Evolutionary conservation across 2,113 vertebrate species (phyloP).

Genomic region (Ammodramus savannarum): DNA sequence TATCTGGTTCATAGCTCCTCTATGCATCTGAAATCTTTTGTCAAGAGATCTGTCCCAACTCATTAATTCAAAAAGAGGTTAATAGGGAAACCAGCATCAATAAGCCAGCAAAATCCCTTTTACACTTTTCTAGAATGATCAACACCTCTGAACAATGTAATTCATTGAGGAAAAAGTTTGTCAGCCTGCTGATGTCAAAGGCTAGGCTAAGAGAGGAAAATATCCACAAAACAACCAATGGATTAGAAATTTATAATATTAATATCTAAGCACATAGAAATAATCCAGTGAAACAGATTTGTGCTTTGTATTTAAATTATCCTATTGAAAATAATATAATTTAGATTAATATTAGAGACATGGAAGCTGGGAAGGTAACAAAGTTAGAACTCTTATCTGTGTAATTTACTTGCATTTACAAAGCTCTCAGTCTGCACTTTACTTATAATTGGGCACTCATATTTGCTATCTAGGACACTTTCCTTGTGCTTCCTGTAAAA

Average conservation of each 20-base stretch:
- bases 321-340: neutral
- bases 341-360: neutral
- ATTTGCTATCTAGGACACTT: constrained; percentile 23
- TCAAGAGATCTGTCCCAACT: neutral
- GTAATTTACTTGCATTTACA: constrained; percentile 33
- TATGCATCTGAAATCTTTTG: neutral
- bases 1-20: neutral
- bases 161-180: neutral
- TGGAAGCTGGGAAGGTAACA: neutral
- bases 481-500: constrained; percentile 1
- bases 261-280: neutral
- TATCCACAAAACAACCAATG: neutral
- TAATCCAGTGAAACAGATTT: neutral
- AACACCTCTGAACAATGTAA: neutral
- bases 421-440: constrained; percentile 33
- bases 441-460: neutral
- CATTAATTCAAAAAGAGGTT: neutral
- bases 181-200: neutral
- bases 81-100: neutral
- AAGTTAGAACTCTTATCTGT: neutral
- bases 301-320: neutral
- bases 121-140: neutral
- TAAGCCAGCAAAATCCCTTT: neutral
- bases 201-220: neutral
- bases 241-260: neutral